Evolutionary conservation across 2,888 invertebrate species (phyloP), one percentile per base, ranked within the genome.

Genomic region (Barypeithes pellucidus): DNA sequence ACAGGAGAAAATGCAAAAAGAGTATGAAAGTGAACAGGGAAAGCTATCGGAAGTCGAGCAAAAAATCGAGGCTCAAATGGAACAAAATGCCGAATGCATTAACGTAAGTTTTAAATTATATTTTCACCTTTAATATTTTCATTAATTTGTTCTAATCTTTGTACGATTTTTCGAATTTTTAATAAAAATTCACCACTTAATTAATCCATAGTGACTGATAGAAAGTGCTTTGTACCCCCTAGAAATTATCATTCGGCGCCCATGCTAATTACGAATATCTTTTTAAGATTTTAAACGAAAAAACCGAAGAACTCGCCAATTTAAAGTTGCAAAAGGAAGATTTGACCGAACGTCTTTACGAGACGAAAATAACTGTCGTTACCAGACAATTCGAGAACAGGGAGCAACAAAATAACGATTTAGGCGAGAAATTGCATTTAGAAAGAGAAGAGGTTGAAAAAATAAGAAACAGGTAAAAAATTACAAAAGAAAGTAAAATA

Each of bases 281-380:
- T 36, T 45, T 62, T 45, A 45, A 62, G 62, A 11, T 47, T 45
- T 11, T 62, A 16, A 3, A 14, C 8, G 16, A 45, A 36, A 65
- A 36, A 65, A 24, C 47, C 11, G 14, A 67, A 45, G 5, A 45
- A 20, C n/a, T 59, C 9, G 18, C 7, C 5, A 16, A 33, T 18
- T 41, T 67, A 9, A 22, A 59, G 33, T 8, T 11, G 8, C 4
- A 36, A 47, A 33, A 47, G 36, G 47, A 45, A 43, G 14, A 45
- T 18, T 16, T 67, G n/a, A 59, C 41, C 0, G n/a, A 18, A 12
- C n/a, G 16, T 0, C 0, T 67, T 20, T 59, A 33, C 33, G 59
- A 67, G 1, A 43, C 45, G 24, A 67, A 67, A 59, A 24, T 41
- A 11, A n/a, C 18, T 29, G 5, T 47, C n/a, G 0, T 59, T 11